A percentile compares a stretch with the other conserved stretches of the same genome.
Evolutionary conservation across 2,797 vertebrate species (phyloP).

Genomic region (Hybognathus amarus): DNA sequence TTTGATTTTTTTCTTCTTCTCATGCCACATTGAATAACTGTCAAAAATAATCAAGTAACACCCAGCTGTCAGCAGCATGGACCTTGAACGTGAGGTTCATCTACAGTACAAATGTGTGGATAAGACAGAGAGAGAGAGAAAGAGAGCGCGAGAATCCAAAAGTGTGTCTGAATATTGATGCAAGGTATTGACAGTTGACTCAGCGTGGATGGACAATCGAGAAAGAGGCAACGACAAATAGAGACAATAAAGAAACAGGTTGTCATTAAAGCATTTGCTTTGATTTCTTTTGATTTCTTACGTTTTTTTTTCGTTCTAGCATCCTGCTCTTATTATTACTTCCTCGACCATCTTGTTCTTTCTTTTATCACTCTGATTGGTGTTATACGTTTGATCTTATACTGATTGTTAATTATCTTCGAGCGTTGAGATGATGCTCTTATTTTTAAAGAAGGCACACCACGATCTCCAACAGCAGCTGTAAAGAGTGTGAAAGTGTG

Average conservation of each 20-base stretch:
- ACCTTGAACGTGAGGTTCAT: constrained; percentile 35
- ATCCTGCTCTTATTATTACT: background rate
- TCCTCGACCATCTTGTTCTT: constrained; percentile 16
- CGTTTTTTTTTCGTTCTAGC: background rate
- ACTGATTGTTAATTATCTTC: background rate
- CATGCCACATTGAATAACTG: constrained; percentile 47
- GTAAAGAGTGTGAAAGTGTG: constrained; percentile 2
- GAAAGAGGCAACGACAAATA: background rate
- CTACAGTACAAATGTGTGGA: constrained; percentile 23
- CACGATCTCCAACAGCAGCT: background rate
- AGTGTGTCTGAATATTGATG: constrained; percentile 32
- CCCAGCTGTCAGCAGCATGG: constrained; percentile 11
- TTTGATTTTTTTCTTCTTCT: constrained; percentile 28
- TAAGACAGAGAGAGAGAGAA: constrained; percentile 5
- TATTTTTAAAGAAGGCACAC: constrained; percentile 5
- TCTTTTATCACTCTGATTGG: background rate
- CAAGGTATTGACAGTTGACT: constrained; percentile 5
- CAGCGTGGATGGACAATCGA: constrained; percentile 3
- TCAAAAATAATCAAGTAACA: constrained; percentile 43
- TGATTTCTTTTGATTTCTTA: background rate
- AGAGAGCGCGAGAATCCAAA: constrained; percentile 1
- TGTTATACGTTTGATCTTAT: constrained; percentile 1
- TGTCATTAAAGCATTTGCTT: background rate
- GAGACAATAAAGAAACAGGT: background rate
- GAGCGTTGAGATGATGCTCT: background rate